Evolutionary conservation across 1,140 invertebrate genomes (phyloP), one percentile per base, ranked within the genome.

Genomic region (Melanaphis sacchari): DNA sequence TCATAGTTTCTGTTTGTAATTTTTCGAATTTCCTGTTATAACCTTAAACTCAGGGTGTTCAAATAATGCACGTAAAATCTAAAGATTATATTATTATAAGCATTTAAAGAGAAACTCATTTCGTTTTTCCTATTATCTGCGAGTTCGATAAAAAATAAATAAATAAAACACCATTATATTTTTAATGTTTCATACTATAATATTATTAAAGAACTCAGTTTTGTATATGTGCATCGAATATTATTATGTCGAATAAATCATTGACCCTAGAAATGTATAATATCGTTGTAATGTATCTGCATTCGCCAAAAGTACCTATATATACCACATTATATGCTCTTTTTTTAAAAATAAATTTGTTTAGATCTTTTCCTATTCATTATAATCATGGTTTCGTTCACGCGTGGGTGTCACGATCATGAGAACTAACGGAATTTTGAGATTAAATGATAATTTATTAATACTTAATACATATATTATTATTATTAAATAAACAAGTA

Each of bases 1-100:
- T 89, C 49, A 89, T 89, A 89, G 87, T 89, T 89, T 89, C 49
- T 89, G 87, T 89, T 22, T 89, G 87, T 89, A 89, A 89, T 89
- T 89, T 89, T 89, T 89, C 49, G 87, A 52, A 89, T 89, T 89
- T 89, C 87, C 87, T 89, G 87, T 52, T 49, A 54, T 89, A 36
- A 89, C 49, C 46, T 38, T 46, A 87, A 46, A 87, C 85, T n/a
- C 43, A 18, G 85, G 31, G 85, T 87, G 85, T 87, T 87, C 85
- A 24, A 49, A 46, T 46, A 87, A 36, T 26, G 85, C 41, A 43
- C 85, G n/a, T 87, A 87, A 87, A 87, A 87, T 87, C 85, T 46
- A 46, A 87, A 87, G 85, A 87, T 87, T 87, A 41, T 54, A 59
- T 59, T 76, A 76, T 76, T 76, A n/a, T 76, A 43, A 43, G 84